Base-by-base conservation (phyloP, 1,140 invertebrate genomes). In the Drosophila subobscura region DNA sequence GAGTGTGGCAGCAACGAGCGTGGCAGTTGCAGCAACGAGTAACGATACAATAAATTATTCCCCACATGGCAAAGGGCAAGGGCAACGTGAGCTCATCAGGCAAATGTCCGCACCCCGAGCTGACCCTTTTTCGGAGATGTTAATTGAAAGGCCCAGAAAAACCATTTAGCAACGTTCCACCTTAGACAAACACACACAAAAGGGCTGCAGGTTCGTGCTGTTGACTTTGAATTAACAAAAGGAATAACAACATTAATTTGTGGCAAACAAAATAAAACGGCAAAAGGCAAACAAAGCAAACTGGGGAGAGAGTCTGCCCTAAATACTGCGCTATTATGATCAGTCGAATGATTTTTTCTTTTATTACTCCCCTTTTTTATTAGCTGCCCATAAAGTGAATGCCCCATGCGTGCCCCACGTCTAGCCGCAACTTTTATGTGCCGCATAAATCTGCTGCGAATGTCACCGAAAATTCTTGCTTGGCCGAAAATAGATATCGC, bases 151-250 rank as follows among this genome's bases (percentile, higher is more conserved):
- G 80, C 54, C 60, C 67, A 51, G 71, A 66, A 73, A 63, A 85
- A 86, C 77, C 76, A 86, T 29, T 33, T 33, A 77, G 64, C 64
- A 70, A 59, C 64, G 60, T 65, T 66, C 86, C 80, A 85, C 71
- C 81, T 77, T 56, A 53, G 57, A 61, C 61, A 68, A 81, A 86
- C 77, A 85, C 61, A 20, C 16, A 20, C 16, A 20, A 65, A 49
- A 42, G 46, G 33, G 57, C 27, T 59, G 58, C 33, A 46, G 44
- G 45, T 47, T 75, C 29, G 49, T 55, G 49, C 33, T 84, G 83
- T 85, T 85, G 79, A 77, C 73, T 78, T 86, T 86, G 77, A 79
- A 86, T 86, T 86, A 81, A 74, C 56, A 52, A 68, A 86, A 85
- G 1, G 16, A 20, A 70, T 81, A 68, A 58, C 78, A 58, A 65